Conservation (phyloP, 1,140 invertebrate species). For the Acromyrmex charruanus region DNA sequence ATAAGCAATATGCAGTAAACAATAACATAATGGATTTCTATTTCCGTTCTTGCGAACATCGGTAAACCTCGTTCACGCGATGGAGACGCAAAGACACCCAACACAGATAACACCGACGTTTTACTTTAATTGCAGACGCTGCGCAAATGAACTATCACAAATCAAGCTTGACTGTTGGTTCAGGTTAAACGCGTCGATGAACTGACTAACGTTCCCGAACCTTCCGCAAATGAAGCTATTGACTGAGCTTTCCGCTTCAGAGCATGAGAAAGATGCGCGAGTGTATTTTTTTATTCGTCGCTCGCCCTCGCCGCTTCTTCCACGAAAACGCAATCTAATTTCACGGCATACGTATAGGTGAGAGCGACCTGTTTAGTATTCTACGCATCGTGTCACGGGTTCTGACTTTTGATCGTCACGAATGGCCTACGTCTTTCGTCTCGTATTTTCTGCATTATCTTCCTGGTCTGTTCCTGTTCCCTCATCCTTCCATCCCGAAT, state of each 20-base stretch:
- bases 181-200: slow-evolving; percentile 40
- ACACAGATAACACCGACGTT: neutral
- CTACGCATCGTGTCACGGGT: slow-evolving; percentile 34
- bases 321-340: slow-evolving; percentile 59
- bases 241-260: slow-evolving; percentile 1
- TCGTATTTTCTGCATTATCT: neutral
- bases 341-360: slow-evolving; percentile 22
- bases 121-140: slow-evolving; percentile 47
- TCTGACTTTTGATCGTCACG: slow-evolving; percentile 48
- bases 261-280: neutral
- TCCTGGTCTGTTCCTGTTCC: neutral
- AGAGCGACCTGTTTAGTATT: slow-evolving; percentile 66
- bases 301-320: neutral
- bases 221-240: slow-evolving; percentile 57
- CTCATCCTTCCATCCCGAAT: neutral
- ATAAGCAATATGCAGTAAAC: neutral
- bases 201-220: slow-evolving; percentile 33
- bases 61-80: neutral
- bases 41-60: neutral
- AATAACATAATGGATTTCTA: neutral
- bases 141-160: slow-evolving; percentile 40
- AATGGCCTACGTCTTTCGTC: slow-evolving; percentile 21
- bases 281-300: slow-evolving; percentile 19
- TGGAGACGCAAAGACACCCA: neutral
- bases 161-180: slow-evolving; percentile 21